Percentiles rank a stretch among this genome's conserved stretches.
Evolutionary conservation across 2,113 vertebrate species (phyloP).

Genomic region (Anthoscopus minutus): DNA sequence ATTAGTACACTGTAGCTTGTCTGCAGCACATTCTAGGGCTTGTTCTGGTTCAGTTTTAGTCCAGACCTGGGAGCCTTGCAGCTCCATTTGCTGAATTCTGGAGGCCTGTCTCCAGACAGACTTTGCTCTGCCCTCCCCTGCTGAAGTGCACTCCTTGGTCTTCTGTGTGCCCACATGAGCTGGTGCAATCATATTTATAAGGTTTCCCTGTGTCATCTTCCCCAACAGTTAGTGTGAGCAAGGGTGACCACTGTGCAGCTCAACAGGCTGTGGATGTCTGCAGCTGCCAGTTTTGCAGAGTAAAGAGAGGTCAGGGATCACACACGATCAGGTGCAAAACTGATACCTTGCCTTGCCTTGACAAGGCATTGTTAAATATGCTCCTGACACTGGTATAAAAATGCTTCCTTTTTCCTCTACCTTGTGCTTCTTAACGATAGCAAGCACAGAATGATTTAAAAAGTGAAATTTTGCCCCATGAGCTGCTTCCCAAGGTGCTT

Average conservation of each 20-base stretch:
- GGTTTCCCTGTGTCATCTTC: no score
- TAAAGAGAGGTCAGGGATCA: neutral
- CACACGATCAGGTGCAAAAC: fast-evolving
- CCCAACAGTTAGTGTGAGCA: fast-evolving
- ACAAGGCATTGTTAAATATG: no score
- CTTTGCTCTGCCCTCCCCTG: neutral
- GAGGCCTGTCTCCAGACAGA: neutral
- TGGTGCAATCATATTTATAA: no score
- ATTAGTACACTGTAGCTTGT: neutral
- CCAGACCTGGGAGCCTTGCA: neutral
- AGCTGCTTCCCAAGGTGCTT: neutral
- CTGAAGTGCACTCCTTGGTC: neutral
- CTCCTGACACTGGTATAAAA: neutral
- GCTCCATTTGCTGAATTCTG: neutral
- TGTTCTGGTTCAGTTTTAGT: neutral
- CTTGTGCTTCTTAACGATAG: neutral
- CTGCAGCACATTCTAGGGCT: neutral
- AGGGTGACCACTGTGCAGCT: neutral
- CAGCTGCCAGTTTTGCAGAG: neutral
- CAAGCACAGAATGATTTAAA: neutral
- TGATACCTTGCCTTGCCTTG: neutral
- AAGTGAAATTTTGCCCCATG: neutral
- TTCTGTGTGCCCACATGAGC: neutral
- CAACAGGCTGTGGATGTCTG: neutral
- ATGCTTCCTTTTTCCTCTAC: neutral